These are phyloP conservation scores for Charadrius vociferus DNA, from an alignment of 2,113 vertebrate species.

Conservation along the genomic window DNA sequence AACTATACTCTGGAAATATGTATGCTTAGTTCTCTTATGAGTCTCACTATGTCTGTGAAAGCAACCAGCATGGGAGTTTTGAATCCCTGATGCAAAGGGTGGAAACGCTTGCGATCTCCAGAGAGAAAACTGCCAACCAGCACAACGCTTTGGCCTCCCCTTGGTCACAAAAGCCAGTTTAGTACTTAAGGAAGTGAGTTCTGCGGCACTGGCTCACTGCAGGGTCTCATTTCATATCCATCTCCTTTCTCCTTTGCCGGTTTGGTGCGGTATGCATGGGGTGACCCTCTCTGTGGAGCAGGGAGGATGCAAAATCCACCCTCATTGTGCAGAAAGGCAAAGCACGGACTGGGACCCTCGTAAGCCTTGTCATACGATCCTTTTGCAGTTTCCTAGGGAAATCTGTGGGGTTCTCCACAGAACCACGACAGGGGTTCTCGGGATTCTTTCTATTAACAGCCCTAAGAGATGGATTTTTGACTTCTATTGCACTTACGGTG, in stretches of 20 bases:
- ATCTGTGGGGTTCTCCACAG: neutral
- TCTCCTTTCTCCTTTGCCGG: neutral
- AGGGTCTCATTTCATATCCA: neutral
- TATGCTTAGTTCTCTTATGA: neutral
- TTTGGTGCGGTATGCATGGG: neutral
- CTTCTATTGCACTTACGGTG: neutral
- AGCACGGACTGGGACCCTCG: fast-evolving
- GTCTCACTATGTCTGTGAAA: neutral
- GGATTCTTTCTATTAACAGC: neutral
- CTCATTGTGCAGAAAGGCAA: neutral
- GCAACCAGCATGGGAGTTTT: neutral
- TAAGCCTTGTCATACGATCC: neutral
- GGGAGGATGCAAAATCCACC: neutral
- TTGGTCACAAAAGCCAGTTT: neutral
- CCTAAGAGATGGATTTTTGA: neutral
- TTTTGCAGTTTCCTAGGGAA: neutral
- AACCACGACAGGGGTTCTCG: neutral
- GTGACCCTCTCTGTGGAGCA: neutral
- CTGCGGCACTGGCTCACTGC: neutral
- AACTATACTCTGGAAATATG: neutral
- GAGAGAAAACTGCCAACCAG: neutral
- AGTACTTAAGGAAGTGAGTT: fast-evolving
- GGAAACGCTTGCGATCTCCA: neutral
- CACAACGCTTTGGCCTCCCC: neutral
- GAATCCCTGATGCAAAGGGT: neutral